Evolutionary conservation across 2,797 vertebrate species (phyloP), one percentile per base, ranked within the genome.

Genomic region (Platalea minor): DNA sequence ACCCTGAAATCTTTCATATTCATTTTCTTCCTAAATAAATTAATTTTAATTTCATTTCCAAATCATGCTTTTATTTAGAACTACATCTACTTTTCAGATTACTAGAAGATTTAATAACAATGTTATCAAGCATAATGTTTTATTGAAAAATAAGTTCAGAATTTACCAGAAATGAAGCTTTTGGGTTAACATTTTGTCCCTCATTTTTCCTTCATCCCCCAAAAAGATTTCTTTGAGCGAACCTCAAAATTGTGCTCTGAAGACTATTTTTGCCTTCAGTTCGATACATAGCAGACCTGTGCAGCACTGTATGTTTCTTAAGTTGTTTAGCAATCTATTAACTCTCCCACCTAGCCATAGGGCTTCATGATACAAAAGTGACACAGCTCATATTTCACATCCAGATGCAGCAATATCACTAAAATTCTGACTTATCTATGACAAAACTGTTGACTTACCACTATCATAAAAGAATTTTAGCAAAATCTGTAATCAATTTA

Each of bases 171-270:
- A 86, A 75, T 37, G 1, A 67, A 56, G 13, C 29, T 68, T 78
- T 89, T 0, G 1, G 10, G 24, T 78, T 78, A 43, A 74, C 3
- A 14, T 54, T 74, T 89, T 0, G 0, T 83, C 33, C 8, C 4
- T 68, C 3, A 3, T 60, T 89, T 84, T 88, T 20, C 5, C 1
- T 72, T 5, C 5, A n/a, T 4, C 6, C 17, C 13, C 6, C 9
- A 24, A 46, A 77, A 73, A 29, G 28, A 25, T 79, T 83, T 72
- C 8, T 69, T 64, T 59, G 24, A 57, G 9, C 11, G 63, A 94
- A 80, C 7, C 4, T 69, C 33, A 63, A n/a, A 91, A 74, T 29
- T 1, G 2, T 61, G 19, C 14, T 88, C 8, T 59, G 50, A 63
- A 73, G 41, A 19, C 11, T 17, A 35, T 19, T 10, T 28, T 4